Base-by-base conservation (phyloP, 2,797 vertebrate species). In the Margarornis squamiger region DNA sequence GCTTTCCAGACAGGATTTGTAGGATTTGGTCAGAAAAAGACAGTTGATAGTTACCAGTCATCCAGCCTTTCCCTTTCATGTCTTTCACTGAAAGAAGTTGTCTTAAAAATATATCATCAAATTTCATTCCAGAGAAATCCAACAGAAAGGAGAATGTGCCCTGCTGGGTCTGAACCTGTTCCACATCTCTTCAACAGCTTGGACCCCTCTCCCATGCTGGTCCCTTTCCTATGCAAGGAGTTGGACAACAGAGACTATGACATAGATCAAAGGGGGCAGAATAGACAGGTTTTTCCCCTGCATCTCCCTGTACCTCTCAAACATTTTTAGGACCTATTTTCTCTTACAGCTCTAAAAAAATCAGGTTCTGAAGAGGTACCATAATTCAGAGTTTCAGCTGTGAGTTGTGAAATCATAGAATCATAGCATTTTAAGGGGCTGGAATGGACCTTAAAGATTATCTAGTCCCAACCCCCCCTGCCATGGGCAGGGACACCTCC, bases 1-100 rank as follows among this genome's bases (percentile, higher is more conserved):
- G 71, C 73, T 96, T 96, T 93, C 85, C 85, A 86, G 90, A 55
- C 70, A 70, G 67, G 65, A 88, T 89, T 58, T 78, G n/a, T 83
- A 77, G 91, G 49, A 68, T 59, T 81, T 84, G 61, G 71, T 92
- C 80, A 86, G 52, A 76, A 92, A 67, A 88, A 70, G 73, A 26
- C 58, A 86, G 23, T 43, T 93, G 73, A 49, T 55, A 74, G 62
- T 84, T 78, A 78, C 87, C 70, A 86, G 49, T 84, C 70, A 63
- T 48, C 34, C 21, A 45, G 43, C n/a, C 48, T 88, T 57, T 88
- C 48, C 32, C 45, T 92, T 94, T 93, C 34, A 15, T 81, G 51
- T 49, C 32, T 78, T 82, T 62, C 39, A 73, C 38, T 57, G 48
- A 52, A 59, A 27, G 21, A 84, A 92, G 41, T 55, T 84, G 26